A percentile compares a stretch with the other conserved stretches of the same genome.
phyloP scores from a whole-genome alignment of 2,888 invertebrate species.

The Mesorhabditis spiculigera region DNA sequence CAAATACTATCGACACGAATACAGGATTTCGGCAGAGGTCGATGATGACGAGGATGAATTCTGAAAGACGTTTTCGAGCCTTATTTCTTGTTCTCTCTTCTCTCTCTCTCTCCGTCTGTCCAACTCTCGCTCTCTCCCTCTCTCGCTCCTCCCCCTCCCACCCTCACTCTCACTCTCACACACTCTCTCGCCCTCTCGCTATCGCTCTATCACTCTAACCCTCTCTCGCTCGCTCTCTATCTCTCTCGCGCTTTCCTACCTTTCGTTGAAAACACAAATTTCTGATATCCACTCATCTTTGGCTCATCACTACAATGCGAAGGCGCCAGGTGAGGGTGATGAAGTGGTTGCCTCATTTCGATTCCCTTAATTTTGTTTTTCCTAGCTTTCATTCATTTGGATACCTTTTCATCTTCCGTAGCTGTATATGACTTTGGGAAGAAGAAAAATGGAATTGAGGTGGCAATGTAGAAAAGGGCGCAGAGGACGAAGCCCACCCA shows the following conservation, averaged over 20 bases:
- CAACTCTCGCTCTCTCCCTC: too few species aligned
- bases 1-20: conserved; percentile 69
- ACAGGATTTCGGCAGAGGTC: conserved; percentile 69
- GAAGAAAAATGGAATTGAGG: conserved; percentile 68
- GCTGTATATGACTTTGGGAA: conserved; percentile 65
- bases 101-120: too few species aligned
- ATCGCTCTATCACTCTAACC: too few species aligned
- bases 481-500: conserved; percentile 70
- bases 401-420: neutral
- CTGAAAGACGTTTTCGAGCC: conserved; percentile 23
- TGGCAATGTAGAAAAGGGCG: conserved; percentile 66
- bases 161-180: too few species aligned
- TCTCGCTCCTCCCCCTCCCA: too few species aligned
- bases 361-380: too few species aligned
- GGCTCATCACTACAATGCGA: conserved; percentile 9
- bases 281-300: conserved; percentile 11
- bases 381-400: too few species aligned
- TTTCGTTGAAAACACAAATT: neutral
- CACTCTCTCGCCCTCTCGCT: too few species aligned
- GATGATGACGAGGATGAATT: conserved; percentile 61
- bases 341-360: neutral
- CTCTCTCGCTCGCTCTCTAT: too few species aligned
- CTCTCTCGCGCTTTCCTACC: too few species aligned
- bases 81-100: neutral
- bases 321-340: conserved; percentile 11